Base-by-base conservation (phyloP, 2,113 vertebrate genomes). In the Leptobrachium leishanense region DNA sequence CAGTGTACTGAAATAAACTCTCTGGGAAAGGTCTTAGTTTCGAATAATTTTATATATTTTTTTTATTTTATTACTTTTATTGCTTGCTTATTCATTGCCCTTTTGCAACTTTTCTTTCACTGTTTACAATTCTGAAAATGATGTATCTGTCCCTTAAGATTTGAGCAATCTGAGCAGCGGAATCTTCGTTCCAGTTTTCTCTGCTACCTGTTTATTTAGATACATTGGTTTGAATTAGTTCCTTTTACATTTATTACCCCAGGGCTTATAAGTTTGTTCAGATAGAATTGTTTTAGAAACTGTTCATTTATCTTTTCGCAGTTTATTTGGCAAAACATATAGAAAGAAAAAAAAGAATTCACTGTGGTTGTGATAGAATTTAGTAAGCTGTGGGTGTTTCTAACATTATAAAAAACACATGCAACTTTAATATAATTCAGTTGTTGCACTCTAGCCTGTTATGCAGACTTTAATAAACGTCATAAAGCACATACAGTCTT, bases 201-300 rank as follows among this genome's bases (percentile, higher is more conserved):
- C 63, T 43, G 39, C 31, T 42, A 11, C 11, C 64, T 67, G 46
- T 68, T 74, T 79, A 68, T 79, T 74, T 66, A 74, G 70, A 79
- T 57, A 55, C 46, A 63, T 73, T 73, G 62, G 46, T 67, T 67
- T 59, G 40, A 39, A 44, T 67, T 68, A 68, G 70, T 73, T 74
- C 46, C 72, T 68, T 74, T 74, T 68, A 65, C 70, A 67, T 57
- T 79, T 79, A 78, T 79, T 79, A 68, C 77, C 77, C 77, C 57
- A 44, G 77, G 70, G 77, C 53, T 57, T 79, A 31, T 68, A 72
- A 68, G 70, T 67, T 40, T 67, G 57, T 57, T 54, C 71, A 43
- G 63, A 46, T 40, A 59, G 70, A 39, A 59, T 59, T 74, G 39
- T 68, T 59, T 67, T 67, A 79, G 50, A 68, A 70, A 73, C 50